Evolutionary conservation across 2,113 vertebrate genomes (phyloP).

Genomic region (Sinocyclocheilus anshuiensis): DNA sequence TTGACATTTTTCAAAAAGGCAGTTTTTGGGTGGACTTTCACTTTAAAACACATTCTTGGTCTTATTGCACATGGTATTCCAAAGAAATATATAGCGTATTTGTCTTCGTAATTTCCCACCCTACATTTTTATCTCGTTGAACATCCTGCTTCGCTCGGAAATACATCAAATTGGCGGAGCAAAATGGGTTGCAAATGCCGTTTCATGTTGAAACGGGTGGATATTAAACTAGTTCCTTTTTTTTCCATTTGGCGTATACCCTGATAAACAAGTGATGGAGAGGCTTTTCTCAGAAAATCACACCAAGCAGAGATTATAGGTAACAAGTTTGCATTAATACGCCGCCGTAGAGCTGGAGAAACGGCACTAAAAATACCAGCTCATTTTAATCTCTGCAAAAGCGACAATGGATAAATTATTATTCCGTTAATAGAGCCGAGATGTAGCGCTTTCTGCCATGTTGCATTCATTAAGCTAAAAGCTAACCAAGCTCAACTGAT

Average conservation of each 20-base stretch:
- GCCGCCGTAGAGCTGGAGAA: conserved; percentile 25
- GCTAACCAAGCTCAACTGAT: conserved; percentile 62
- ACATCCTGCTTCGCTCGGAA: not conserved
- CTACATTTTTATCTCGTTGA: not conserved
- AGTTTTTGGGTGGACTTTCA: not conserved
- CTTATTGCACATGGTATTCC: not conserved
- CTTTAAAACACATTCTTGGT: not conserved
- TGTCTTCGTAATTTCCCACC: not conserved
- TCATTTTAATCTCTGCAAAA: conserved; percentile 77
- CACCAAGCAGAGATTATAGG: not conserved
- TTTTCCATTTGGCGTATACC: conserved; percentile 9
- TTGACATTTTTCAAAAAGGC: not conserved
- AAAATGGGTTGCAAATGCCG: conserved; percentile 8
- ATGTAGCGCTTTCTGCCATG: conserved; percentile 73
- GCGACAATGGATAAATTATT: conserved; percentile 69
- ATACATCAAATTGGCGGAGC: not conserved
- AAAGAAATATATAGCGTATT: not conserved
- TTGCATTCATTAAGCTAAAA: conserved; percentile 71
- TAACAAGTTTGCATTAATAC: conserved; percentile 61
- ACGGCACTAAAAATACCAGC: conserved; percentile 38
- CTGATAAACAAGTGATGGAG: not conserved
- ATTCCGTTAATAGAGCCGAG: conserved; percentile 72
- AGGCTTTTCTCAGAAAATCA: conserved; percentile 1
- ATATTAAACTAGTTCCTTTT: conserved; percentile 5
- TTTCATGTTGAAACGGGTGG: not conserved